phyloP scores from a whole-genome alignment of 2,113 vertebrate genomes.

The Dasypus novemcinctus region DNA sequence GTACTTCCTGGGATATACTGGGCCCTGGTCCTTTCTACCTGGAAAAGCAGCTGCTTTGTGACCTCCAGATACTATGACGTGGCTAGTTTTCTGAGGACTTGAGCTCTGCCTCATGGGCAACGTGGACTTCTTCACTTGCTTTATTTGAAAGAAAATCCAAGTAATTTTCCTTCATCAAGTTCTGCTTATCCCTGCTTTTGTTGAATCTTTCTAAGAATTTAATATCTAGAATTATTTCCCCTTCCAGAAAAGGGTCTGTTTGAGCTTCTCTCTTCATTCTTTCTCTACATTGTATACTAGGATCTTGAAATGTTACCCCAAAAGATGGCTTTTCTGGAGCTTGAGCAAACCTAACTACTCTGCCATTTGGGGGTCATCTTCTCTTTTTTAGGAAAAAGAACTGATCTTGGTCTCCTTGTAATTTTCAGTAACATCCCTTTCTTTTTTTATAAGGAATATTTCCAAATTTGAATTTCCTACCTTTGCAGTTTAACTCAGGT shows the following conservation, averaged over 20 bases:
- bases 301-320: conserved; percentile 50
- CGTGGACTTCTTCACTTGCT: conserved; percentile 33
- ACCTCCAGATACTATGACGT: background rate
- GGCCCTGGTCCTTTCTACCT: background rate
- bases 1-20: background rate
- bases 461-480: background rate
- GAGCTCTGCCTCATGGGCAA: background rate
- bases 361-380: background rate
- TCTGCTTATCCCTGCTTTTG: conserved; percentile 21
- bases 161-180: conserved; percentile 54
- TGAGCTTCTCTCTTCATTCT: conserved; percentile 58
- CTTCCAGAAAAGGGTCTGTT: background rate
- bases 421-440: background rate
- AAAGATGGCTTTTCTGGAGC: background rate
- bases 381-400: conserved; percentile 39
- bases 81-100: background rate
- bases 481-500: conserved; percentile 17
- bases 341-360: background rate
- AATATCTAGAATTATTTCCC: conserved; percentile 42
- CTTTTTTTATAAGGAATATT: conserved; percentile 29
- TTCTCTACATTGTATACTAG: background rate
- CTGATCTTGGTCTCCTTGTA: background rate
- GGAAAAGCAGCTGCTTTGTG: conserved; percentile 31
- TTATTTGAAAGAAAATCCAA: conserved; percentile 63
- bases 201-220: conserved; percentile 60